Percentiles rank a stretch among this genome's conserved stretches.
Evolutionary conservation across 2,113 vertebrate genomes (phyloP).

Genomic region (Aphyosemion australe): DNA sequence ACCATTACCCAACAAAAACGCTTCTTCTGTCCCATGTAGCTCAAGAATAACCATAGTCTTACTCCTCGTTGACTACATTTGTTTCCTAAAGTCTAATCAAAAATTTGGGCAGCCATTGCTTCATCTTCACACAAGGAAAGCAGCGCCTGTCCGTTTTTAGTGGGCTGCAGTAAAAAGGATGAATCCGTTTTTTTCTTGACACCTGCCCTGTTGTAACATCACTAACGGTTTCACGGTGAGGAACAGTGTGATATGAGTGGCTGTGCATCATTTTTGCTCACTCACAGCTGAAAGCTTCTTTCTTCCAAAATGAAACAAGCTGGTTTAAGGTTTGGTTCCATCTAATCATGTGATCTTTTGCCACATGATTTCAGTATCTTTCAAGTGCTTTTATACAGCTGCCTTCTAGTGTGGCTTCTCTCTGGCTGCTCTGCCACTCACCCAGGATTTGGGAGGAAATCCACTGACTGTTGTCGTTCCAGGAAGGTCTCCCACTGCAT

Average conservation of each 20-base stretch:
- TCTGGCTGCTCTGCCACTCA: constrained; percentile 31
- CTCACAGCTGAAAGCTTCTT: constrained; percentile 19
- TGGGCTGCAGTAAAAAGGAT: no score
- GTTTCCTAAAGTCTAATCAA: no score
- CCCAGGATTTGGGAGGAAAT: constrained; percentile 43
- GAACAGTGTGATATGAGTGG: no score
- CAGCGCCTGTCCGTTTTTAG: no score
- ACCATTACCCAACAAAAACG: no score
- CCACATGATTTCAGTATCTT: constrained; percentile 22
- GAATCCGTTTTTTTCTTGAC: background rate
- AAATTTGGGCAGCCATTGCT: no score
- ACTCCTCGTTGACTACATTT: no score
- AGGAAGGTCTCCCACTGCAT: constrained; percentile 34
- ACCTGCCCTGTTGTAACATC: background rate
- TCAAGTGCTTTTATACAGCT: constrained; percentile 17
- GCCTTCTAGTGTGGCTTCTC: constrained; percentile 21
- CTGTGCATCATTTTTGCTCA: constrained; percentile 17
- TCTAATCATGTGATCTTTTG: constrained; percentile 28
- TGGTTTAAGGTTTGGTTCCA: constrained; percentile 26
- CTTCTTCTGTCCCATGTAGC: no score
- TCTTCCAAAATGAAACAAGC: constrained; percentile 20
- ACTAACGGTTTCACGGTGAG: no score
- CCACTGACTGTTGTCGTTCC: constrained; percentile 47
- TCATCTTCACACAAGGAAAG: no score
- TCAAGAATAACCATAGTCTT: no score